A percentile compares a stretch with the other conserved stretches of the same genome.
These are phyloP conservation scores for Astreopora myriophthalma DNA, from an alignment of 64 coral and sea anemone species.

Conservation along the genomic window DNA sequence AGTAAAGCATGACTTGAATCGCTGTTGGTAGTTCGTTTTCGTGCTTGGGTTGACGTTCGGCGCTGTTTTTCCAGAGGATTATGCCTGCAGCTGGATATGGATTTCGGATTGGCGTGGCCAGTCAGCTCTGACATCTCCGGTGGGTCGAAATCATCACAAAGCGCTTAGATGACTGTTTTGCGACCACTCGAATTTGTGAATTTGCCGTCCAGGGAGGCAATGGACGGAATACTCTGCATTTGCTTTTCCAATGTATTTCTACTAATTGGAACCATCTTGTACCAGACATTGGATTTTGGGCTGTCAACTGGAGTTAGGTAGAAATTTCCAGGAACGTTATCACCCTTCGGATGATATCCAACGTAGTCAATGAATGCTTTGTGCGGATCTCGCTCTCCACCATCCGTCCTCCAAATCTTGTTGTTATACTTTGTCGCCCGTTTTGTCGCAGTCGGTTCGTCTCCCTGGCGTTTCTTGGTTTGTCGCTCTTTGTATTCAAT, in stretches of 20 bases:
- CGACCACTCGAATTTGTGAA: slow-evolving; percentile 48
- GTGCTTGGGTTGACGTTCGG: not conserved
- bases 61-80: slow-evolving; percentile 27
- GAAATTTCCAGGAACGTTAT: slow-evolving; percentile 14
- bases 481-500: slow-evolving; percentile 46
- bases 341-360: slow-evolving; percentile 23
- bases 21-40: not conserved
- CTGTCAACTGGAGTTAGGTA: slow-evolving; percentile 26
- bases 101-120: slow-evolving; percentile 23
- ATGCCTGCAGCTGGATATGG: slow-evolving; percentile 28
- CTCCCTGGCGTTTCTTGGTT: slow-evolving; percentile 65
- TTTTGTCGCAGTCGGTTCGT: slow-evolving; percentile 10
- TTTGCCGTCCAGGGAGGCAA: slow-evolving; percentile 35
- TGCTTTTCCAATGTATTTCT: slow-evolving; percentile 17
- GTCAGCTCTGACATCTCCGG: slow-evolving; percentile 56
- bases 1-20: not conserved
- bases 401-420: slow-evolving; percentile 69
- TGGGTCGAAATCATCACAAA: slow-evolving; percentile 4
- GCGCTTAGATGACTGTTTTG: slow-evolving; percentile 51
- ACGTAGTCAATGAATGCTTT: slow-evolving; percentile 44
- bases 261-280: not conserved
- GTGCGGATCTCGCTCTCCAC: slow-evolving; percentile 47
- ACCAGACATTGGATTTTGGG: not conserved
- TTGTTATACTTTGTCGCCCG: slow-evolving; percentile 70
- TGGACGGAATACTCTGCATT: slow-evolving; percentile 8